Base-by-base conservation (phyloP, 1,140 invertebrate genomes). In the Zeugodacus cucurbitae region DNA sequence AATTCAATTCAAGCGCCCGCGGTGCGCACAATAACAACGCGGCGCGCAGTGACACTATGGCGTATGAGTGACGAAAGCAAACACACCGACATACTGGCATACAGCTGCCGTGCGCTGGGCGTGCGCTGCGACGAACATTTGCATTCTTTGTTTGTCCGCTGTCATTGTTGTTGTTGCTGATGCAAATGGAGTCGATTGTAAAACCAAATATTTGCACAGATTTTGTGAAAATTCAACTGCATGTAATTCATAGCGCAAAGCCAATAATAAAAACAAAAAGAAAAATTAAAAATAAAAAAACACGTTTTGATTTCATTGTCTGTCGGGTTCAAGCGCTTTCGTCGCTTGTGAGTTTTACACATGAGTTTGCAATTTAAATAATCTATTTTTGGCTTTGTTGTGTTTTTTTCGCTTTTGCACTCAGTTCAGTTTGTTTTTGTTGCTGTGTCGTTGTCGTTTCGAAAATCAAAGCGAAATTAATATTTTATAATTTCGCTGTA, bases 171-270 rank as follows among this genome's bases (percentile, higher is more conserved):
- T n/a, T n/a, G n/a, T 82, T 48, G 74, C 29, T 82, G 41, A 26
- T 48, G 74, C 74, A 82, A 82, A 82, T 82, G 41, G 74, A 82
- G 74, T 82, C 74, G 74, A 44, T 82, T 82, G 74, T 48, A 29
- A 48, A 82, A 48, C 41, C 41, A 82, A 82, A 82, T 82, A 82
- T 82, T 82, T 82, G 41, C 74, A 48, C 74, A 82, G 74, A 82
- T 82, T 82, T 82, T 82, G 41, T 82, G 74, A 82, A 82, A 82
- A 82, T 82, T 82, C 74, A 82, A 82, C 74, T 82, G 74, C 74
- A 82, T 82, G 74, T 82, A 82, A 82, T 82, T 48, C 74, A 82
- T 82, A 82, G 74, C 44, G 74, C n/a, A 82, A 82, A 82, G 74
- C 41, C 44, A 82, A 48, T 48, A 78, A 70, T 20, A 70, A 67